Evolutionary conservation across 2,113 vertebrate genomes (phyloP), one percentile per base, ranked within the genome.

Genomic region (Pterocles burchelli): DNA sequence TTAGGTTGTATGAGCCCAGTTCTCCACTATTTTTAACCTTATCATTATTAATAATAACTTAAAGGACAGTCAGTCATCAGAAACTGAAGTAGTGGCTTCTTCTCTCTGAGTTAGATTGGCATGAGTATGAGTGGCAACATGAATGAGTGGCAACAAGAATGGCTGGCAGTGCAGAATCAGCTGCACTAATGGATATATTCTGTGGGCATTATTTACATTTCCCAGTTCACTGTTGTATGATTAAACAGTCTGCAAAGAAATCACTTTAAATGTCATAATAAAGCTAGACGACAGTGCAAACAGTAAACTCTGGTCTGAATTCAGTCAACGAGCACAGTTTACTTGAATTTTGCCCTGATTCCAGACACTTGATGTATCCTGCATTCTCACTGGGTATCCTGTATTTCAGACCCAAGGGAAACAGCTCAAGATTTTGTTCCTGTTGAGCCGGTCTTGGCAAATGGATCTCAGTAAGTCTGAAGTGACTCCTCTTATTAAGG

Each of bases 111-210:
- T 36, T 71, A 73, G 13, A 29, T 33, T 62, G 28, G 1, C 31
- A 24, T 62, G 55, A 54, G 6, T 66, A 5, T 18, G n/a, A 54
- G 20, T 10, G 29, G 17, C 51, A 65, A 36, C 4, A 13, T 19
- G 21, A 78, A 55, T 18, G n/a, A 54, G 20, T 10, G 29, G 17
- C 51, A 65, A 36, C 4, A 13, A 17, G 21, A 78, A 55, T 0
- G 26, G 6, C 16, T 86, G 33, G 11, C 55, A 55, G n/a, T 31
- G 43, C 6, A 52, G 31, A 6, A 34, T 52, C 21, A 52, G 13
- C 17, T 66, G 28, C 22, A 16, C 41, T 17, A 63, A 15, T 0
- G 0, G 7, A 1, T 26, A 5, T 11, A 19, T 61, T 89, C 25
- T 2, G 17, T 4, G 25, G 19, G 3, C 8, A 28, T 51, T 79